Evolutionary conservation across 1,140 invertebrate species (phyloP), one percentile per base, ranked within the genome.

Genomic region (Pseudomyrmex pallidus): DNA sequence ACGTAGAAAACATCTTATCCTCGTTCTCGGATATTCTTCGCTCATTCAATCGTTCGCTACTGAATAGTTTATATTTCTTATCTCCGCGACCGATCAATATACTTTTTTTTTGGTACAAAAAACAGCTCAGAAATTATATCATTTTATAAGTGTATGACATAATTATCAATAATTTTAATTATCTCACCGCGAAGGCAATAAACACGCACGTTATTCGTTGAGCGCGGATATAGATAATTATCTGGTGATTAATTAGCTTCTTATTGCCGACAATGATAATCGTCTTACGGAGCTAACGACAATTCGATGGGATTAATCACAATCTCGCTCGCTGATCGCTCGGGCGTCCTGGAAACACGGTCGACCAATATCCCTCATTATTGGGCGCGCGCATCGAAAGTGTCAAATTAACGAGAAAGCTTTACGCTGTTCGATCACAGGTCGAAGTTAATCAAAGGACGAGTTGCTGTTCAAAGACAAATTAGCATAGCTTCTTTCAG

Each of bases 341-440:
- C 54, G 25, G 22, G 2, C 20, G 22, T 56, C 10, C 54, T 12
- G 46, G 76, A 70, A 70, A 78, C 66, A 78, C 35, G 52, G 54
- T 78, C 76, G 56, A 48, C 56, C 66, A 80, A 68, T 80, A 80
- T 72, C 52, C 76, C 67, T 80, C 76, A 80, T 72, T 80, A 80
- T 80, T 80, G 76, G 66, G 59, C 59, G 35, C 54, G 66, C 66
- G 54, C 76, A 80, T 72, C 56, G 64, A 70, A 80, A 80, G 76
- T 80, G 76, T 80, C 76, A 80, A 80, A 80, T 80, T 80, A 80
- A 56, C 76, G 76, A 56, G 66, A 72, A 80, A 80, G 76, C 76
- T 80, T 80, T 80, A 80, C 66, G 76, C 76, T 80, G 76, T 61
- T 80, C 66, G 76, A 80, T 80, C 76, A 80, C 76, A 80, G 66